Evolutionary conservation across 2,888 invertebrate species (phyloP).

Genomic region (Scaptomyza cyrtandrae): DNA sequence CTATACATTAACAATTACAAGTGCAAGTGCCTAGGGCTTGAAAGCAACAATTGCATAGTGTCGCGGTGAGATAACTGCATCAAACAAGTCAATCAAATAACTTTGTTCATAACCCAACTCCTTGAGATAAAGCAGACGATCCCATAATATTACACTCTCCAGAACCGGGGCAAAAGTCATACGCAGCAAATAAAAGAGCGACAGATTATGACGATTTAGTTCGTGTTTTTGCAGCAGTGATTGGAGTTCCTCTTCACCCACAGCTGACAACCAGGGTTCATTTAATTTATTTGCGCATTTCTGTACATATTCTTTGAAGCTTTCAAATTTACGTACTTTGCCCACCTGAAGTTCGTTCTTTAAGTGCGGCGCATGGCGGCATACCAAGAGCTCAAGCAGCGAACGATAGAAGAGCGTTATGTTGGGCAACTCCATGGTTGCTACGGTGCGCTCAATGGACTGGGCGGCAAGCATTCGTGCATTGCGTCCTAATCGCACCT

Average conservation of each 20-base stretch:
- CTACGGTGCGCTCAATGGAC: conserved; percentile 89
- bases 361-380: conserved; percentile 83
- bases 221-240: conserved; percentile 84
- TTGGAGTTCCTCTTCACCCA: conserved; percentile 85
- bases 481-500: conserved; percentile 88
- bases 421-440: conserved; percentile 86
- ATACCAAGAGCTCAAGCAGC: conserved; percentile 88
- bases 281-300: conserved; percentile 88
- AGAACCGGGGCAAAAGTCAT: conserved; percentile 91
- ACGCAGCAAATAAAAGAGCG: conserved; percentile 91
- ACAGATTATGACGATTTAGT: conserved; percentile 86
- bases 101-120: conserved; percentile 87
- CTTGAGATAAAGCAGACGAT: conserved; percentile 90
- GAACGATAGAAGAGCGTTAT: conserved; percentile 91
- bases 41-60: conserved; percentile 80
- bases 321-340: conserved; percentile 87
- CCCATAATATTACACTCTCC: conserved; percentile 92
- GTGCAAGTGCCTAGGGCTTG: conserved; percentile 35
- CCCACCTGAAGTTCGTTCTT: conserved; percentile 86
- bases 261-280: conserved; percentile 47
- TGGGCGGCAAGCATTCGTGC: conserved; percentile 95
- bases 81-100: conserved; percentile 91
- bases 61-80: conserved; percentile 93
- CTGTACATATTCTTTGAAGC: conserved; percentile 89
- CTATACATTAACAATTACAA: not conserved